These are phyloP conservation scores for Morone chrysops DNA, from an alignment of 2,113 vertebrate species.

Conservation along the genomic window DNA sequence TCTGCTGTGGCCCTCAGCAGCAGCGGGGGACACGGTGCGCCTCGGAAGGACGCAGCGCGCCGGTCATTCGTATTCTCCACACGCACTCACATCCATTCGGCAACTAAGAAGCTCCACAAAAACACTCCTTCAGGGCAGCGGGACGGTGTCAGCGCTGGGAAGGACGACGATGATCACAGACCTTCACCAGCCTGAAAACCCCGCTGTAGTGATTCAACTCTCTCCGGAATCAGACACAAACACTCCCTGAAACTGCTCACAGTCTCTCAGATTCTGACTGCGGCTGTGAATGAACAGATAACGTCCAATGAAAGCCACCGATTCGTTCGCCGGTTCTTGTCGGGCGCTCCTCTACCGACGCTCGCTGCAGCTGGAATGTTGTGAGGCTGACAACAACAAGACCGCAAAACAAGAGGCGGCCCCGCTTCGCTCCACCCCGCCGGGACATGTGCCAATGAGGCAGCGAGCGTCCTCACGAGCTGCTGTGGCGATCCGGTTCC, in stretches of 20 bases:
- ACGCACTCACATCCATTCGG: conserved; percentile 58
- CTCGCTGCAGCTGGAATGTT: conserved; percentile 35
- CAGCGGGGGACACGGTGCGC: conserved; percentile 43
- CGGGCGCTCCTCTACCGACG: background rate
- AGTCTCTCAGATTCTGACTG: background rate
- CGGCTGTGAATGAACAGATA: background rate
- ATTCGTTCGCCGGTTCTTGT: background rate
- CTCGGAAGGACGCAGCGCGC: conserved; percentile 58
- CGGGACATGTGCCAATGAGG: conserved; percentile 61
- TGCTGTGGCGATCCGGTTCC: background rate
- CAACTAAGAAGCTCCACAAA: conserved; percentile 5
- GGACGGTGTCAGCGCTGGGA: background rate
- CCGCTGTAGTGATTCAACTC: background rate
- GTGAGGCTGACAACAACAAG: conserved; percentile 32
- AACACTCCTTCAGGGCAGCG: background rate
- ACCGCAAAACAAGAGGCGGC: conserved; percentile 55
- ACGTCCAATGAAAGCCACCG: background rate
- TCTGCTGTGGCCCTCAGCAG: conserved; percentile 56
- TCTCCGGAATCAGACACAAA: background rate
- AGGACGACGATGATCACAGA: background rate
- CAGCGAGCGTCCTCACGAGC: conserved; percentile 11
- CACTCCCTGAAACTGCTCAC: background rate
- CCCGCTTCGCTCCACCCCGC: conserved; percentile 65
- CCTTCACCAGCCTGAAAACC: background rate
- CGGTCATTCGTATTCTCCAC: conserved; percentile 72